phyloP scores from a whole-genome alignment of 1,140 invertebrate genomes.

The Musca domestica region DNA sequence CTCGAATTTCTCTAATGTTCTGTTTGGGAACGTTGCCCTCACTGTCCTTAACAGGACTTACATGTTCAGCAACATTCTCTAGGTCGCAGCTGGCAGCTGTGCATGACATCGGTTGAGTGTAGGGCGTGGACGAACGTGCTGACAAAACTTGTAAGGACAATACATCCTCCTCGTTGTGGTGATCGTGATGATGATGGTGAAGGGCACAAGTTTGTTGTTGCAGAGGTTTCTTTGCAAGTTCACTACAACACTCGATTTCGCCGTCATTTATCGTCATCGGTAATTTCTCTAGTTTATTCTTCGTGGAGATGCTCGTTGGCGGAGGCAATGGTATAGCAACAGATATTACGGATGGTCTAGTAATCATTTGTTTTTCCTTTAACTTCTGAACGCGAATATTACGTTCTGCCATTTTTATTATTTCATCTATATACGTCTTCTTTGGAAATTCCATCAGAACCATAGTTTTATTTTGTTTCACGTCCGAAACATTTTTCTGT shows the following conservation, averaged over 20 bases:
- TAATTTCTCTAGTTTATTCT: background rate
- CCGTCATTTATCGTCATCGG: background rate
- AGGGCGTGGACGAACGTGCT: conserved; percentile 45
- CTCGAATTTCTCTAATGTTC: background rate
- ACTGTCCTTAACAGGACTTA: conserved; percentile 31
- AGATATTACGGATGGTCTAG: conserved; percentile 12
- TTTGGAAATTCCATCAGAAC: conserved; percentile 2
- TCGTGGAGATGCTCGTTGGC: background rate
- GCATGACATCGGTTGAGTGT: conserved; percentile 42
- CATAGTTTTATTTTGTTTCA: background rate
- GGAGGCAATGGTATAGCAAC: conserved; percentile 37
- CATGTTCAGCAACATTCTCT: conserved; percentile 31
- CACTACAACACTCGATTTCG: background rate
- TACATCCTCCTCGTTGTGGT: conserved; percentile 32
- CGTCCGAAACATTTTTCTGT: no score
- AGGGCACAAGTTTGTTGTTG: background rate
- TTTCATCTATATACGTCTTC: background rate
- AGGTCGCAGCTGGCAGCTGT: conserved; percentile 42
- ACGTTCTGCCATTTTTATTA: conserved; percentile 4
- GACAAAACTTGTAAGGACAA: conserved; percentile 43
- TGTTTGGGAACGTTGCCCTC: background rate
- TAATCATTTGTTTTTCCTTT: conserved; percentile 3
- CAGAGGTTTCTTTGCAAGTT: background rate
- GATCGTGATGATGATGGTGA: conserved; percentile 7
- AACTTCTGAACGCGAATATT: conserved; percentile 17